phyloP scores from a whole-genome alignment of 2,113 vertebrate genomes.

The Semicossyphus pulcher region DNA sequence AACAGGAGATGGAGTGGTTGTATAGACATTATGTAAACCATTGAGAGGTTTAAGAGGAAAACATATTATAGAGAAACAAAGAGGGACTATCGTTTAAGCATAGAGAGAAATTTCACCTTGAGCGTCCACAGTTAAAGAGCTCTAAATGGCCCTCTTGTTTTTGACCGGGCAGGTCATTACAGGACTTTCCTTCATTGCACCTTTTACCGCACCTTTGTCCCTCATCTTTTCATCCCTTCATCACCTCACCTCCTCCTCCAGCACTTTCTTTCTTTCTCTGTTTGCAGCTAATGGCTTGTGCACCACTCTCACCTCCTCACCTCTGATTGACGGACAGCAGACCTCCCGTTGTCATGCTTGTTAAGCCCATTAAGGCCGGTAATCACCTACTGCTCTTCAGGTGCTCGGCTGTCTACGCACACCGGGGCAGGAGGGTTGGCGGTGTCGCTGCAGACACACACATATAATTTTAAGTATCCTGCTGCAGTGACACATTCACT shows the following conservation, averaged over 20 bases:
- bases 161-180: slow-evolving; percentile 34
- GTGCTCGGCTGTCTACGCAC: slow-evolving; percentile 55
- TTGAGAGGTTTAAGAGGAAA: neutral
- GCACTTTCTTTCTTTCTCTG: slow-evolving; percentile 7
- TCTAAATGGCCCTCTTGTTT: slow-evolving; percentile 54
- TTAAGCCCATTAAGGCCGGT: slow-evolving; percentile 75
- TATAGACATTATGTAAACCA: slow-evolving; percentile 30
- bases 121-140: slow-evolving; percentile 23
- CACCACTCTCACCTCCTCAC: slow-evolving; percentile 41
- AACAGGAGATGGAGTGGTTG: slow-evolving; percentile 24
- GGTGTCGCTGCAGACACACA: neutral
- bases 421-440: slow-evolving; percentile 32
- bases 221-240: slow-evolving; percentile 6
- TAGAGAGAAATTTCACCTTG: slow-evolving; percentile 15
- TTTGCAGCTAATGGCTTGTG: slow-evolving; percentile 40
- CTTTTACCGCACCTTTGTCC: neutral
- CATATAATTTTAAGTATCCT: no score
- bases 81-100: neutral
- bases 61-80: neutral
- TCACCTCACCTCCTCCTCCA: neutral
- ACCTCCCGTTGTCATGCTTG: slow-evolving; percentile 70
- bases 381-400: slow-evolving; percentile 66
- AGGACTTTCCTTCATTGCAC: slow-evolving; percentile 16
- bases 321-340: slow-evolving; percentile 72
- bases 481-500: no score